Base-by-base conservation (phyloP, 2,888 invertebrate genomes). In the Ectropis crepuscularia region DNA sequence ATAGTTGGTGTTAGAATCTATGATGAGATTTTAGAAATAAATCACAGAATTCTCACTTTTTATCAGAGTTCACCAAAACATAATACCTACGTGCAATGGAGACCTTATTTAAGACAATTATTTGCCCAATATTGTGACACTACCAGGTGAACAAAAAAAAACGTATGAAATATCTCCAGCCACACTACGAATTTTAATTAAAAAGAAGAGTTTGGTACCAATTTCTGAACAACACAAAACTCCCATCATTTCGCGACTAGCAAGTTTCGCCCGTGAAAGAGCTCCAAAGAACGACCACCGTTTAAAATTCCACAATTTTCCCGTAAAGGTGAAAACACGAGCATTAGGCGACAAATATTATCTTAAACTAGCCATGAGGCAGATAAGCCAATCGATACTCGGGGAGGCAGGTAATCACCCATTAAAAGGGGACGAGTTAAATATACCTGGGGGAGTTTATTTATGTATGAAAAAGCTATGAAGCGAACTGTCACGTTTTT, bases 361-460 rank as follows among this genome's bases (percentile, higher is more conserved):
- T 88, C 87, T 84, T 79, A 77, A 76, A 90, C 90, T 91, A 89
- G 85, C 83, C 74, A 81, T 74, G 79, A 76, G 65, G 72, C 78
- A 86, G 88, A 90, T 89, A 89, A 77, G 76, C 74, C 77, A 88
- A 90, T 90, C 89, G 81, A 90, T 90, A 89, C 77, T 74, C 76
- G 77, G 73, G 74, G 75, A 73, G 81, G 75, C 75, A 83, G 75
- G 74, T 86, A 89, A 87, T 88, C 89, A 85, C 79, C 81, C 88
- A 81, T 78, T 76, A 72, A 72, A 54, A 68, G 78, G 79, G 82
- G 84, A 73, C 74, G 71, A 50, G 66, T 48, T 62, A 62, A 45
- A 57, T 61, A 61, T 42, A 57, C 12, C 36, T 10, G 39, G 55
- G 61, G 61, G 12, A 39, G 41, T 68, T 70, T 55, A 53, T 53